Percentiles rank a stretch among this genome's conserved stretches.
Conservation (phyloP, 1,140 invertebrate genomes). For the Lethrus apterus region DNA sequence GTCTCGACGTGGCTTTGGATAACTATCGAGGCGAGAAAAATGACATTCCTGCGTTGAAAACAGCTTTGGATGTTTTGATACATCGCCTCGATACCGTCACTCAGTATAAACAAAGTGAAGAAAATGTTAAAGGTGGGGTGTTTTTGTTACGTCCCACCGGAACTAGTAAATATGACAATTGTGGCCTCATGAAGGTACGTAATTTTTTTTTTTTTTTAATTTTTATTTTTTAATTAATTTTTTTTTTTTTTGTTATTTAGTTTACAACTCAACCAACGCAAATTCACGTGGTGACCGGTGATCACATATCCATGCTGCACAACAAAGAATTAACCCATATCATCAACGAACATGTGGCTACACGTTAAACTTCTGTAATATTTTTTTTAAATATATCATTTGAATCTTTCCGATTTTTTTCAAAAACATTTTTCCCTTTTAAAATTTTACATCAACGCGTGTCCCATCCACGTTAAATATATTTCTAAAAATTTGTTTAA, state of each 20-base stretch:
- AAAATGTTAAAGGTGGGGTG: slow-evolving; percentile 26
- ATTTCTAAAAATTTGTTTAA: too few relatives aligned
- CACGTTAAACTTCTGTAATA: too few relatives aligned
- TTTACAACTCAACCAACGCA: slow-evolving; percentile 27
- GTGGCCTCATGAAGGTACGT: slow-evolving; percentile 32
- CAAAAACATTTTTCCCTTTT: too few relatives aligned
- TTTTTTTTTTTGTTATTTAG: slow-evolving; percentile 25
- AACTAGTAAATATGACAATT: slow-evolving; percentile 35
- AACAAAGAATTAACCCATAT: slow-evolving; percentile 26
- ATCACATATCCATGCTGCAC: slow-evolving; percentile 32
- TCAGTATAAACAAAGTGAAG: slow-evolving; percentile 21
- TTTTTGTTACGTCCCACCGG: slow-evolving; percentile 33
- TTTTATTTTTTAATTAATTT: slow-evolving; percentile 9
- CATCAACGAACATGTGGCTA: slow-evolving; percentile 31
- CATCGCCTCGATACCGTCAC: slow-evolving; percentile 24
- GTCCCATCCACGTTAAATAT: too few relatives aligned
- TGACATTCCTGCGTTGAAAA: slow-evolving; percentile 22
- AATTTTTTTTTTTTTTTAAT: background rate
- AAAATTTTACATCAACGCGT: too few relatives aligned
- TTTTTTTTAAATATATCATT: too few relatives aligned
- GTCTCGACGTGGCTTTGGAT: slow-evolving; percentile 24
- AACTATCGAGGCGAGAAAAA: slow-evolving; percentile 18
- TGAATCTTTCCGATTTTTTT: too few relatives aligned
- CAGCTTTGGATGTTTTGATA: slow-evolving; percentile 25
- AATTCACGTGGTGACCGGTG: slow-evolving; percentile 27